These are phyloP conservation scores for Orchestia grillus DNA, from an alignment of 1,140 invertebrate genomes.

Conservation along the genomic window DNA sequence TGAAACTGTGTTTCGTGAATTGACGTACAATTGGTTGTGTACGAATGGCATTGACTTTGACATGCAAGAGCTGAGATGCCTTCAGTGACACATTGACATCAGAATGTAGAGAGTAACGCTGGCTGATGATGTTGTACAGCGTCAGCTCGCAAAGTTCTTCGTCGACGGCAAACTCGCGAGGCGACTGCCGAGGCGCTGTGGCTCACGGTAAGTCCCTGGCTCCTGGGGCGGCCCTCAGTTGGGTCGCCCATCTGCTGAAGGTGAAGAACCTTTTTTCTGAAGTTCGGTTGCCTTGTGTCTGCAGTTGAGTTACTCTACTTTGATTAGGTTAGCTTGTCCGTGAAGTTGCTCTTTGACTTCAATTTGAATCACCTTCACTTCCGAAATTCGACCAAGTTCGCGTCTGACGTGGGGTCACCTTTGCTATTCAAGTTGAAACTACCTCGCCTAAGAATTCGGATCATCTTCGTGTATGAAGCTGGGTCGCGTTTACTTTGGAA, in stretches of 20 bases:
- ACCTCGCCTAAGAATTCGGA: no score
- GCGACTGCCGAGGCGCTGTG: neutral
- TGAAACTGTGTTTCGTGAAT: neutral
- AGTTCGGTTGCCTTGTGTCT: neutral
- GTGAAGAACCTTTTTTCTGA: neutral
- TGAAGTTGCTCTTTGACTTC: neutral
- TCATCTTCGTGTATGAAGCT: neutral
- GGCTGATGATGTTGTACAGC: conserved; percentile 26
- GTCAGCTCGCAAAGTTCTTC: neutral
- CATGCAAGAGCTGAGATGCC: neutral
- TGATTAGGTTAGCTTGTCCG: neutral
- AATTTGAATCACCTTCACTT: neutral
- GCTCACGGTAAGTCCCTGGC: conserved; percentile 11
- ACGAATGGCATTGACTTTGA: neutral
- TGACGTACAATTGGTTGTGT: neutral
- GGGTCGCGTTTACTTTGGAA: neutral
- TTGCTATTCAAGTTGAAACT: no score
- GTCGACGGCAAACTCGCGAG: neutral
- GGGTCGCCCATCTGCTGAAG: neutral
- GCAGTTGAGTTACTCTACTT: neutral
- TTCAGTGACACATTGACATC: neutral
- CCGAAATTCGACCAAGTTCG: neutral
- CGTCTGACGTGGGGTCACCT: neutral
- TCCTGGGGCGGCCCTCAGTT: neutral
- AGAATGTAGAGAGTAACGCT: neutral